Evolutionary conservation across 2,797 vertebrate genomes (phyloP).

Genomic region (Rhincodon typus): DNA sequence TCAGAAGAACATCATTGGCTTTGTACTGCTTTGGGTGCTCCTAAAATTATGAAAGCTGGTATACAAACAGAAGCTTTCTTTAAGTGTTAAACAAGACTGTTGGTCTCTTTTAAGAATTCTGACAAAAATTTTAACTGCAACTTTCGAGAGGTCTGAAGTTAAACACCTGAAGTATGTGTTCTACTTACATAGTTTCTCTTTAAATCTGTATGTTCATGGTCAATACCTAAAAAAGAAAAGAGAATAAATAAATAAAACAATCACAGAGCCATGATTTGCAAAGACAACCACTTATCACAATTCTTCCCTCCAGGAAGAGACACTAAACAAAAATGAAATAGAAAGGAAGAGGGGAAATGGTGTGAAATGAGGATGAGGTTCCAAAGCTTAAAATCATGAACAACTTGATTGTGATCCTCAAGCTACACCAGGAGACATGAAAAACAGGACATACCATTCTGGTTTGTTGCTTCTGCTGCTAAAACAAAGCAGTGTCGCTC

Average conservation of each 20-base stretch:
- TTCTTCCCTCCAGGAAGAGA: constrained; percentile 64
- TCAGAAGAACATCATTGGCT: neutral
- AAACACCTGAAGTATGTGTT: constrained; percentile 47
- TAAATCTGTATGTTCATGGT: constrained; percentile 55
- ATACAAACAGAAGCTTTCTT: neutral
- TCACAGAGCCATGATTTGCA: constrained; percentile 58
- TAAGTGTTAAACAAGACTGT: neutral
- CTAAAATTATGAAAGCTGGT: neutral
- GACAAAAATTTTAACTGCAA: constrained; percentile 50
- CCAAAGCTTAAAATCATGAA: constrained; percentile 56
- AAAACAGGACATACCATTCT: constrained; percentile 76
- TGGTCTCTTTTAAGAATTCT: constrained; percentile 42
- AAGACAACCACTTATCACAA: constrained; percentile 61
- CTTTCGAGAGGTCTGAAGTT: constrained; percentile 40
- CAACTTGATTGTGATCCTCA: constrained; percentile 61
- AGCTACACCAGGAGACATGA: constrained; percentile 66
- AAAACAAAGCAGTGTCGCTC: constrained; percentile 75
- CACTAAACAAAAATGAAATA: constrained; percentile 49
- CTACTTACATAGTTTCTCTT: constrained; percentile 52
- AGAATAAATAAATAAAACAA: constrained; percentile 50
- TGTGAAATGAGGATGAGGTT: constrained; percentile 55
- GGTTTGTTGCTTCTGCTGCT: constrained; percentile 68
- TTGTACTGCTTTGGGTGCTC: neutral
- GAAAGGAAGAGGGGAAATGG: constrained; percentile 54
- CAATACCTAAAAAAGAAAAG: constrained; percentile 52